These are phyloP conservation scores for Triplophysa tibetana DNA, from an alignment of 2,113 vertebrate genomes.

Conservation along the genomic window DNA sequence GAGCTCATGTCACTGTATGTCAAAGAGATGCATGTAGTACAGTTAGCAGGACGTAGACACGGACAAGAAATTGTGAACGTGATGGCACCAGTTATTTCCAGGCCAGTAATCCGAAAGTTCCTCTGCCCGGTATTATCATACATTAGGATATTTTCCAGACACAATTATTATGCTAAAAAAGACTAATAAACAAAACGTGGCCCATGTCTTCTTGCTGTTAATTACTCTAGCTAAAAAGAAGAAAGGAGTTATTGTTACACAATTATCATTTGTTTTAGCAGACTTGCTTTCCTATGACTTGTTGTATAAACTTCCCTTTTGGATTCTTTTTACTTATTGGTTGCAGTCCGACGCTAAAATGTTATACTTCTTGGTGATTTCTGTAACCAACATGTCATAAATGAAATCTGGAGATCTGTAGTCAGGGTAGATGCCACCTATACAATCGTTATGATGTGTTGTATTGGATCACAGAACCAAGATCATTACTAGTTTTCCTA, in stretches of 20 bases:
- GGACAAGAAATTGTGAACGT: constrained; percentile 61
- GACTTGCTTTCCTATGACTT: no score
- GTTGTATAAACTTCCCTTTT: neutral
- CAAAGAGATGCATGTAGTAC: constrained; percentile 75
- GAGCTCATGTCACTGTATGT: constrained; percentile 73
- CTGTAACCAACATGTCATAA: neutral
- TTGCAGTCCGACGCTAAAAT: neutral
- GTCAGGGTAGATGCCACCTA: neutral
- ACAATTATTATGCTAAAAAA: constrained; percentile 78
- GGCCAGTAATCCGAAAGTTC: constrained; percentile 66
- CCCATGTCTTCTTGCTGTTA: constrained; percentile 77
- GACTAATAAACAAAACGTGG: constrained; percentile 76
- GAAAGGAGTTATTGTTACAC: constrained; percentile 24
- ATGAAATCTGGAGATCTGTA: constrained; percentile 3
- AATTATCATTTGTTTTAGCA: no score
- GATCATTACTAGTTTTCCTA: no score
- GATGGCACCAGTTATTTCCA: constrained; percentile 71
- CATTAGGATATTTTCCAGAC: constrained; percentile 73
- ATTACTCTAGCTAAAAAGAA: constrained; percentile 63
- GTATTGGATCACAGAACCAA: no score
- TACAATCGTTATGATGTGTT: no score
- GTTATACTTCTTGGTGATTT: neutral
- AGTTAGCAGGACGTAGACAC: constrained; percentile 45
- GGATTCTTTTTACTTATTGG: neutral
- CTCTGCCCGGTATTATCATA: constrained; percentile 68